Conservation (phyloP, 2,113 vertebrate species). For the Ploceus nigricollis region DNA sequence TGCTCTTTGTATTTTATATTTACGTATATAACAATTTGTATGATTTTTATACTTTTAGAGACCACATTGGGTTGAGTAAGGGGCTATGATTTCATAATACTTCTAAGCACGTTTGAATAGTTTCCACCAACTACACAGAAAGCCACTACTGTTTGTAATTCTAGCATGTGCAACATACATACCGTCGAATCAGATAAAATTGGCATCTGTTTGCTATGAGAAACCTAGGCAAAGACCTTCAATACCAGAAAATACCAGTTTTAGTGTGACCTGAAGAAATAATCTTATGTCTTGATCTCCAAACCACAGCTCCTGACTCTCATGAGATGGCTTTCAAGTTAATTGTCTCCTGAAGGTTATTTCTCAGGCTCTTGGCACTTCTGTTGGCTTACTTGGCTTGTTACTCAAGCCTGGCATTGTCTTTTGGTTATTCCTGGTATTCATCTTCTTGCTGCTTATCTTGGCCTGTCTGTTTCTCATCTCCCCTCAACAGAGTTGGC, state of each 20-base stretch:
- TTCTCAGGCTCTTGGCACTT: conserved; percentile 6
- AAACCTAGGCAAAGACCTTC: background rate
- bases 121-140: background rate
- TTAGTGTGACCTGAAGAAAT: background rate
- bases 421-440: conserved; percentile 10
- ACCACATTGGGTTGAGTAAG: background rate
- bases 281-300: background rate
- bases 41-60: background rate
- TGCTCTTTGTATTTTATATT: background rate
- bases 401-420: background rate
- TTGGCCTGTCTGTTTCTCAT: conserved; percentile 29
- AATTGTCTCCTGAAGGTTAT: conserved; percentile 11
- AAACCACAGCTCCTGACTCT: background rate
- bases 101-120: background rate
- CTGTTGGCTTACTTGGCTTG: background rate
- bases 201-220: background rate
- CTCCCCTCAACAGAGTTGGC: background rate
- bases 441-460: conserved; percentile 23
- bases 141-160: background rate
- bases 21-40: background rate
- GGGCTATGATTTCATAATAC: background rate
- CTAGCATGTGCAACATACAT: background rate
- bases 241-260: background rate
- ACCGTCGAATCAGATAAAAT: background rate
- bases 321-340: background rate